Evolutionary conservation across 1,140 invertebrate species (phyloP), one percentile per base, ranked within the genome.

Genomic region (Drosophila orosa): DNA sequence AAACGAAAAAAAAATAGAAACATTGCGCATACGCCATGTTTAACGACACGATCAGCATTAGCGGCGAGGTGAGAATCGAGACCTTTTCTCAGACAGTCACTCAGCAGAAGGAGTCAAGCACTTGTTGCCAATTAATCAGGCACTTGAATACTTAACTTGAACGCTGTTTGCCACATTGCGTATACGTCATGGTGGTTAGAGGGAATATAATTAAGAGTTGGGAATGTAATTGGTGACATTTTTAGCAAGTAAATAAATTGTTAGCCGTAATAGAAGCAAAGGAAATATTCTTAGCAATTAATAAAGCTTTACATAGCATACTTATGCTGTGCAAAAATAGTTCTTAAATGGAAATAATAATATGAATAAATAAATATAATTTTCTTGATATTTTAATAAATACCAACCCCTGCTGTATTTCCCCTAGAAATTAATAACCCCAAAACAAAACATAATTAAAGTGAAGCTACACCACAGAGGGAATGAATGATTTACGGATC

Each of bases 21-120:
- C 52, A 83, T 87, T 80, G 84, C 84, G 67, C 84, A 87, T 87
- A 89, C 84, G 84, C 80, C 84, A 66, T 78, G 73, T 89, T 86
- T 44, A 52, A 77, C 74, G 71, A 71, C 45, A 59, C 71, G 59
- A 74, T 55, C 66, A 27, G 17, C 68, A 58, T 44, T 69, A 24
- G 65, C 50, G 48, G n/a, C 17, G 66, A 54, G 68, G 47, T 80
- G 76, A 59, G 72, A 80, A 82, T 83, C 80, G 54, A 81, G 58
- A 69, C 68, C 68, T 71, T 71, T 69, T 71, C 66, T 44, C 68
- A 71, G 65, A 50, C 67, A 56, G 47, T 55, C 45, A 69, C 35
- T 44, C 66, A 50, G 44, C n/a, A 39, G 24, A 63, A 68, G 65
- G 65, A 68, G 65, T 6, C 50, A 52, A 65, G 62, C 59, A 67